Evolutionary conservation across 2,797 vertebrate species (phyloP).

Genomic region (Loriculus beryllinus): DNA sequence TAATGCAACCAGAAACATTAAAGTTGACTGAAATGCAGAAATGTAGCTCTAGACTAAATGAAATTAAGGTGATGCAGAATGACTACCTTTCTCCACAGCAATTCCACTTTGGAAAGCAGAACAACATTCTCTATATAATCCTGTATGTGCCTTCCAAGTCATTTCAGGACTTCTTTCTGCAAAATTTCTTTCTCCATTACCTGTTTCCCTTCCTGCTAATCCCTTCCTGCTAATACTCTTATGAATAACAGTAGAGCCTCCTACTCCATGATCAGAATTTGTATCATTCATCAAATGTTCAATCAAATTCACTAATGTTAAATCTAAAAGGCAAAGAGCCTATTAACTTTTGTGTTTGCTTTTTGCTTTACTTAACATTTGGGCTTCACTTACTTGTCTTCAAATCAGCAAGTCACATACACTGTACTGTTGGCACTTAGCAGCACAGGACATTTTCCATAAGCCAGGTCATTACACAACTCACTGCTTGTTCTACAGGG

Average conservation of each 20-base stretch:
- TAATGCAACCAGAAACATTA: background rate
- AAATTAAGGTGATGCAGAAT: background rate
- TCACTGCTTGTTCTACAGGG: background rate
- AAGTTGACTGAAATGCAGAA: background rate
- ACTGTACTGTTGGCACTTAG: background rate
- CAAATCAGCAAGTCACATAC: background rate
- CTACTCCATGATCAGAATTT: background rate
- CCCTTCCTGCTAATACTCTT: background rate
- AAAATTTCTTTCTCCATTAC: background rate
- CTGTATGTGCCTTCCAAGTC: background rate
- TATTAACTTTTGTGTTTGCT: background rate
- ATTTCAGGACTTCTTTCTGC: background rate
- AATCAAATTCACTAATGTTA: background rate
- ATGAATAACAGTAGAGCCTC: background rate
- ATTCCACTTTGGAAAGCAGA: background rate
- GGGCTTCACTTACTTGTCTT: background rate
- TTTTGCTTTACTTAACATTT: slow-evolving; percentile 3
- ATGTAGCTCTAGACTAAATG: background rate
- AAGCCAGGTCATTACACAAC: background rate
- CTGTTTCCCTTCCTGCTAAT: background rate
- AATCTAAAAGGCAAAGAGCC: background rate
- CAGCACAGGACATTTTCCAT: background rate
- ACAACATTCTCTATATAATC: background rate
- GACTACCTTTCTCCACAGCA: background rate
- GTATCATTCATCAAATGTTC: background rate